Conservation (phyloP, 2,888 invertebrate genomes). For the Nowickia ferox region DNA sequence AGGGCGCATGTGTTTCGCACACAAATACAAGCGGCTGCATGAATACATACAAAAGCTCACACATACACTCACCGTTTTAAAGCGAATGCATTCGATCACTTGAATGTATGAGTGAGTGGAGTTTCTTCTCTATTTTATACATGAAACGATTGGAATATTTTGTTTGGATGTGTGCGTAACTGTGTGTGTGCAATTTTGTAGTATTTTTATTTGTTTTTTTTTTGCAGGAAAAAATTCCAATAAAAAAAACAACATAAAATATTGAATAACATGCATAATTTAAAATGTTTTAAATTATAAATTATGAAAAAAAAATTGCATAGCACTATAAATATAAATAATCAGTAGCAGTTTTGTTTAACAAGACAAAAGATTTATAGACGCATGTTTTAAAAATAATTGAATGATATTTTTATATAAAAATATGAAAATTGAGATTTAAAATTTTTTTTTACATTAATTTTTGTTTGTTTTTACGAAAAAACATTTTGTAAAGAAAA, state of each 20-base stretch:
- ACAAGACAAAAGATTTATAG: conserved; percentile 35
- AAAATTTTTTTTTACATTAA: too few species aligned
- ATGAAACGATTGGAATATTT: conserved; percentile 11
- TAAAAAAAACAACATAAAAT: not conserved
- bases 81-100: conserved; percentile 11
- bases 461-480: too few species aligned
- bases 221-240: conserved; percentile 16
- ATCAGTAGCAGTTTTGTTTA: conserved; percentile 27
- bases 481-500: too few species aligned
- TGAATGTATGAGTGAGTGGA: conserved; percentile 6
- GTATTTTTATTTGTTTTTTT: conserved; percentile 41
- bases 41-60: not conserved
- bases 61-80: not conserved
- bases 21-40: conserved; percentile 4
- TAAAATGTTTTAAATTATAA: conserved; percentile 7
- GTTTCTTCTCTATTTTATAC: conserved; percentile 16
- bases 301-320: conserved; percentile 13
- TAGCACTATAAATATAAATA: conserved; percentile 21
- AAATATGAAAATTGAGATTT: too few species aligned
- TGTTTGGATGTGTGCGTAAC: conserved; percentile 1
- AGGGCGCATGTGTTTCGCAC: conserved; percentile 63
- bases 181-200: conserved; percentile 30
- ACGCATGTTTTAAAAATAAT: too few species aligned
- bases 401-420: too few species aligned
- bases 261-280: not conserved